A percentile compares a stretch with the other conserved stretches of the same genome.
Evolutionary conservation across 2,797 vertebrate species (phyloP).

Genomic region (Amphiprion clarkii): DNA sequence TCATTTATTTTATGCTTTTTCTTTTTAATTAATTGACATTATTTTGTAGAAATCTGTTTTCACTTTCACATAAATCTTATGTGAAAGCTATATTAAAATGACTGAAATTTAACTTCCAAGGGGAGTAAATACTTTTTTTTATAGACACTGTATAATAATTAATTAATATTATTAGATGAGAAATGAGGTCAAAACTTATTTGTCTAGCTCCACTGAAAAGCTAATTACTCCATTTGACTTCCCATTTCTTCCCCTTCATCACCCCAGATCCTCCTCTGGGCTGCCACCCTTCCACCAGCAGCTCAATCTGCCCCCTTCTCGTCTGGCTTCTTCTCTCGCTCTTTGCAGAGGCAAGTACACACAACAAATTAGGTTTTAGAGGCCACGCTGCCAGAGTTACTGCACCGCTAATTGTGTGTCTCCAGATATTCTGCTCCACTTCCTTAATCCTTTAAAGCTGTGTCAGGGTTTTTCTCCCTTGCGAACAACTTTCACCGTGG

Average conservation of each 20-base stretch:
- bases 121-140: no score
- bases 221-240: constrained; percentile 11
- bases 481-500: constrained; percentile 25
- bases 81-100: no score
- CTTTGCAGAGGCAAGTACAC: constrained; percentile 33
- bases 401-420: constrained; percentile 61
- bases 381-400: constrained; percentile 34
- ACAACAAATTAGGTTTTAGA: constrained; percentile 59
- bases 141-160: background rate
- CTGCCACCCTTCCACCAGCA: constrained; percentile 7
- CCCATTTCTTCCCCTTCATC: constrained; percentile 13
- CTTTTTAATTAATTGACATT: no score
- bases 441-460: constrained; percentile 71
- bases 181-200: constrained; percentile 14
- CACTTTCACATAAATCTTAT: no score
- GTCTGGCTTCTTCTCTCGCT: constrained; percentile 15
- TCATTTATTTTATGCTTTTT: no score
- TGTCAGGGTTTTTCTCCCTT: constrained; percentile 64
- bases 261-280: background rate
- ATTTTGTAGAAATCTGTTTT: no score
- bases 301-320: background rate
- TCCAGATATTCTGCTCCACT: constrained; percentile 71
- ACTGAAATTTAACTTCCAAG: no score
- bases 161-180: background rate
- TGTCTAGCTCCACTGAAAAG: constrained; percentile 1